Base-by-base conservation (phyloP, 2,888 invertebrate genomes). In the Ectemnius continuus region DNA sequence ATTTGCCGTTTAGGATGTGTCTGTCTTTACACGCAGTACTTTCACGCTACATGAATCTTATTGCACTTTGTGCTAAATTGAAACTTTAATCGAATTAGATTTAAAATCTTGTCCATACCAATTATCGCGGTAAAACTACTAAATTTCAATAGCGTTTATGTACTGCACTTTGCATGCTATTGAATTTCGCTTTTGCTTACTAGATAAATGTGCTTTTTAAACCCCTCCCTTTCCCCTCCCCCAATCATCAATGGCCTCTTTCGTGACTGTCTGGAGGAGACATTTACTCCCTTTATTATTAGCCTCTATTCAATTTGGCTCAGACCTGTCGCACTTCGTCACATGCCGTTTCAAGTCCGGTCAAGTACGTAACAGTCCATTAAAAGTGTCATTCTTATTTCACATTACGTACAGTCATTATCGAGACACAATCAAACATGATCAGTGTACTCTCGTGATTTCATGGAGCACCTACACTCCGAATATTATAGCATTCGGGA, bases 191-290 rank as follows among this genome's bases (percentile, higher is more conserved):
- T 67, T 68, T 66, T 52, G 72, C 78, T 71, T 66, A 64, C 64
- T 46, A 67, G 14, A 65, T 73, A 52, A 71, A 74, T 78, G 58
- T 66, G 70, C 73, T 86, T 79, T 80, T 84, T 76, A 48, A 61
- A 78, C 76, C 73, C 77, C 67, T 58, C 70, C 71, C 70, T 65
- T 69, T 70, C 76, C 71, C 61, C 52, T 68, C 74, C 76, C 52
- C 11, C 56, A 79, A 67, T 76, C 71, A 85, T 70, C 75, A 79
- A 84, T 81, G 84, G 85, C 86, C 87, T 89, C 90, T 91, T 91
- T 91, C 90, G 87, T 90, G 91, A 90, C 89, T 88, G 89, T 87
- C 88, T 91, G 91, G 91, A 91, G 91, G 91, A 90, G 89, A 87
- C 85, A 83, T 79, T 77, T 83, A 85, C 83, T 84, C 82, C 79